Evolutionary conservation across 1,140 invertebrate species (phyloP), one percentile per base, ranked within the genome.

Genomic region (Penaeus chinensis): DNA sequence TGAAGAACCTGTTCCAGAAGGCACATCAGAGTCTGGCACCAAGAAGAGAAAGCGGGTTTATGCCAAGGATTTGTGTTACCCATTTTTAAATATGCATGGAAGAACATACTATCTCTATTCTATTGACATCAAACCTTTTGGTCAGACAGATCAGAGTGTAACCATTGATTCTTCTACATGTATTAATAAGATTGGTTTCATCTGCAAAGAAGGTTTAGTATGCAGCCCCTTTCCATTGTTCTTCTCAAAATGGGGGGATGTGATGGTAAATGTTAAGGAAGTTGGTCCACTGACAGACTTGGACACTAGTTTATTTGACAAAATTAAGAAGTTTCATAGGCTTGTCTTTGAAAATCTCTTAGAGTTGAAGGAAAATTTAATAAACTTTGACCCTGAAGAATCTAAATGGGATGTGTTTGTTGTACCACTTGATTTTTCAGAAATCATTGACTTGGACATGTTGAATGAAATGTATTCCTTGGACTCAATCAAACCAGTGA

Each of bases 11-110:
- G 20, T n/a, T 5, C 27, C 37, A 66, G 66, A 37, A 10, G 84
- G 69, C 8, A 61, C 24, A 82, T 60, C 66, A 47, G 60, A 85
- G 19, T 66, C 69, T 62, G 88, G 90, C 13, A 89, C 90, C 3
- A 90, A 71, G 54, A 90, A 89, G 71, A 85, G 82, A 13, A 65
- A 85, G 32, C 88, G 88, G 19, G 37, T 89, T 10, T 89, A 90
- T 82, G 62, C 60, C 8, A 84, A 54, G 37, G 82, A 84, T 24
- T 61, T 90, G 42, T 87, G 85, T 22, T 2, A 32, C 16, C 71
- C 90, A 16, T 87, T 89, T 32, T 66, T 62, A 32, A 24, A 80
- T 32, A 8, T 7, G 20, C n/a, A 79, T 19, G 32, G 77, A 66
- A 54, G 54, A 11, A 0, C 16, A 20, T 88, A 61, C 27, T 62